A percentile compares a stretch with the other conserved stretches of the same genome.
Evolutionary conservation across 2,113 vertebrate genomes (phyloP).

Genomic region (Chloebia gouldiae): DNA sequence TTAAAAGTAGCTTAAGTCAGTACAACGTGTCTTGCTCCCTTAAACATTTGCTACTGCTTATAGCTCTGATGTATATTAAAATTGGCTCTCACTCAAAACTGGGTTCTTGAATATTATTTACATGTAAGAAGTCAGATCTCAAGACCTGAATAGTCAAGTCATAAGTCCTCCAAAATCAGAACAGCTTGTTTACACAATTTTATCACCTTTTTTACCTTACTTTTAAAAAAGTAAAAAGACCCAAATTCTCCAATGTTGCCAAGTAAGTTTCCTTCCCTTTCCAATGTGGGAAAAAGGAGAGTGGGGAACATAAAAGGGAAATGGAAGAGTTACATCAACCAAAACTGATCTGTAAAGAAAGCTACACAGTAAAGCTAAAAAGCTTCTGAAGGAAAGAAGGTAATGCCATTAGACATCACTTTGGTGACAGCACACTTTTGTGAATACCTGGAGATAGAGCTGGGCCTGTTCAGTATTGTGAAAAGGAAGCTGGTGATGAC

Average conservation of each 20-base stretch:
- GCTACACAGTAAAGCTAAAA: background rate
- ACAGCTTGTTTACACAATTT: background rate
- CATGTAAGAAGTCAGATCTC: background rate
- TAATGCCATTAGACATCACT: background rate
- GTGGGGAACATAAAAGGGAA: background rate
- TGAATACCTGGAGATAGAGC: background rate
- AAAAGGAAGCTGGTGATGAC: background rate
- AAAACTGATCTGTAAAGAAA: background rate
- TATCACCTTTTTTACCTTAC: background rate
- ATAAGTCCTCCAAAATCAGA: background rate
- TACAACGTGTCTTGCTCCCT: background rate
- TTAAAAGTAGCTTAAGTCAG: background rate
- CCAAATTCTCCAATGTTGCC: background rate
- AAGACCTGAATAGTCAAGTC: background rate
- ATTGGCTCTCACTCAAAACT: background rate
- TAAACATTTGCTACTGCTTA: background rate
- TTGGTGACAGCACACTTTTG: background rate
- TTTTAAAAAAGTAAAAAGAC: background rate
- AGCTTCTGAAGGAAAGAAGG: background rate
- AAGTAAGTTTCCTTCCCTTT: background rate
- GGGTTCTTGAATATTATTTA: background rate
- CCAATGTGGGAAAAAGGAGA: background rate
- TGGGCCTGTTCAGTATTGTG: background rate
- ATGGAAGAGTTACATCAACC: background rate
- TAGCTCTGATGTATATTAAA: background rate